Base-by-base conservation (phyloP, 2,888 invertebrate species). In the Bibio marci region DNA sequence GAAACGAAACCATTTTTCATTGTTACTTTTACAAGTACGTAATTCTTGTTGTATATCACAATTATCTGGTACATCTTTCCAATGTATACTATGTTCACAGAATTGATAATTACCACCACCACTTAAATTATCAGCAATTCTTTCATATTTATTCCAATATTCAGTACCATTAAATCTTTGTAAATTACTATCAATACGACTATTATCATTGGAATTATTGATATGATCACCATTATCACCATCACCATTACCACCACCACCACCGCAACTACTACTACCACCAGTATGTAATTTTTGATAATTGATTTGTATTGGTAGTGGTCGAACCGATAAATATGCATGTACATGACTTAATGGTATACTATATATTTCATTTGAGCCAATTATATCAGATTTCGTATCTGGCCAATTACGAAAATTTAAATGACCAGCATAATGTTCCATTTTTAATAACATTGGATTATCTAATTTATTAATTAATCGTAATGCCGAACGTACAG, bases 401-500 rank as follows among this genome's bases (percentile, higher is more conserved):
- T 57, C 52, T 3, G 57, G 54, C 48, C 48, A 49, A 5, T 43
- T 42, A 3, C 43, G 41, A 46, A 45, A 41, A 7, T 43, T 47
- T 25, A 47, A 38, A 39, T 48, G 41, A 19, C 44, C 43, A 25
- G 37, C 33, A 8, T 41, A 37, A 41, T 51, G 45, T 44, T 79
- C 77, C 53, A 87, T 64, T 52, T 76, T 78, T 1, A 87, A 57
- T 47, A 80, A 75, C 11, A 91, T 69, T 1, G 73, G 57, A 48
- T 80, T 76, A 38, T 76, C 72, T 49, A 91, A 63, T 48, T 70
- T 68, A 62, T 95, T 95, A 39, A 71, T 62, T 3, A 94, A 65
- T 48, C 78, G 73, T 44, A 97, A 66, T 22, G 92, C 88, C 8
- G 95, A 95, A 43, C 94, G 74, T 13, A 97, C 80, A 8, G 87